phyloP scores from a whole-genome alignment of 2,888 invertebrate species.

The Sminthurides aquaticus region DNA sequence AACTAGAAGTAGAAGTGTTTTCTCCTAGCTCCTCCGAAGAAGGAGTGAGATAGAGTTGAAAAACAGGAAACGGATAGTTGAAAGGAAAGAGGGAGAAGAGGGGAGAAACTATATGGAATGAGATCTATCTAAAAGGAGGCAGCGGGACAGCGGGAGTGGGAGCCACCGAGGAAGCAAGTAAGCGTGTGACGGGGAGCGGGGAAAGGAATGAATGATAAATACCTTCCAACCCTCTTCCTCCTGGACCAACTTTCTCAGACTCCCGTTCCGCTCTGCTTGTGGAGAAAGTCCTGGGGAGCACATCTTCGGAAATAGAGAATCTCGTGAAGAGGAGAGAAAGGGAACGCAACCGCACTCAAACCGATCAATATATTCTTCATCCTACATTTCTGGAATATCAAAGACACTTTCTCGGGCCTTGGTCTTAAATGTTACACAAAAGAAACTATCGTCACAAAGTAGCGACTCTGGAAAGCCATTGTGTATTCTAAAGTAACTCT shows the following conservation, averaged over 20 bases:
- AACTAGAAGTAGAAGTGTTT: too few relatives aligned
- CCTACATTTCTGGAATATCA: slow-evolving; percentile 8
- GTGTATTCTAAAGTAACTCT: too few relatives aligned
- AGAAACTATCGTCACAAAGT: too few relatives aligned
- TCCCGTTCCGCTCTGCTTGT: slow-evolving; percentile 1
- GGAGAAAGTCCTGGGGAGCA: background rate
- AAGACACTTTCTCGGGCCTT: too few relatives aligned
- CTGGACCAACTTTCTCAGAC: slow-evolving; percentile 25
- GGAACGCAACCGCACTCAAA: slow-evolving; percentile 22
- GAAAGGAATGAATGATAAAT: background rate
- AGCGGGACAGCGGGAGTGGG: background rate
- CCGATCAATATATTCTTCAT: slow-evolving; percentile 20
- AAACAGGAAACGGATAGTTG: background rate
- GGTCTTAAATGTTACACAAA: too few relatives aligned
- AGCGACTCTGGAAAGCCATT: too few relatives aligned
- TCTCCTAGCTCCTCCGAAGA: too few relatives aligned
- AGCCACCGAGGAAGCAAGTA: background rate
- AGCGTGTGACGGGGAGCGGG: background rate
- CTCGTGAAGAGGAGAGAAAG: slow-evolving; percentile 10
- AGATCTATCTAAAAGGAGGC: too few relatives aligned
- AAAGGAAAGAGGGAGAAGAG: background rate
- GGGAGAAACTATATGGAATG: too few relatives aligned
- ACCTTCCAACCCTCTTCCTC: background rate
- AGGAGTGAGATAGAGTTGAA: too few relatives aligned
- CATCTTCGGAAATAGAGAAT: slow-evolving; percentile 4